Base-by-base conservation (phyloP, 2,113 vertebrate genomes). In the Peucedramus taeniatus region DNA sequence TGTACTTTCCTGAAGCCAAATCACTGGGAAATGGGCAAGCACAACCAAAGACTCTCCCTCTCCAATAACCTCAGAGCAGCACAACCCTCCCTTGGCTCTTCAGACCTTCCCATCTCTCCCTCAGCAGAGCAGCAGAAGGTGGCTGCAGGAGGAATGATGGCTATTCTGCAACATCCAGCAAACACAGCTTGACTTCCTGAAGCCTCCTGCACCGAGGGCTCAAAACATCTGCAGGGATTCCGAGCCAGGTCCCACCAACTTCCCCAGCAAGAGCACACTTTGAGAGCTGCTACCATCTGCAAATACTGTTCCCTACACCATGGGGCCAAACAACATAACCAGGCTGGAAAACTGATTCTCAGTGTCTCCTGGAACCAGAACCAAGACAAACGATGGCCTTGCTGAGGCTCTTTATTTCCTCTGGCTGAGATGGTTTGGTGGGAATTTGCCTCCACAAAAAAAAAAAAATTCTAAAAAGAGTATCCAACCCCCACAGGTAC, bases 401-500 rank as follows among this genome's bases (percentile, higher is more conserved):
- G 21, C n/a, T 90, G 57, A 35, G 57, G 63, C 69, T 85, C 87
- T 79, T 91, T 85, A 83, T 80, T 70, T 94, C 81, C 50, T 47
- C 84, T 30, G 30, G 74, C 66, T 91, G 75, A 83, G 78, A 54
- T 10, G 15, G n/a, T 51, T 65, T 61, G 74, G 87, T 59, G 75
- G 54, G 63, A 85, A 77, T 87, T 8, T 22, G 39, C 27, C 64
- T 94, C 70, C 80, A 85, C 83, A 87, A 94, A 89, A 68, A 7
- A 15, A 77, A 71, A 49, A 49, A 59, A 59, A 24, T 37, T 68
- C 22, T 68, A 10, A 40, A 37, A 53, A 47, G 53, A 68, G n/a
- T 40, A 45, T 91, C 45, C 82, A 91, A 59, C 45, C 74, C 31
- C 65, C 70, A 85, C 77, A 96, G 89, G 74, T 91, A 93, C 17